Evolutionary conservation across 2,113 vertebrate genomes (phyloP).

Genomic region (Caretta caretta): DNA sequence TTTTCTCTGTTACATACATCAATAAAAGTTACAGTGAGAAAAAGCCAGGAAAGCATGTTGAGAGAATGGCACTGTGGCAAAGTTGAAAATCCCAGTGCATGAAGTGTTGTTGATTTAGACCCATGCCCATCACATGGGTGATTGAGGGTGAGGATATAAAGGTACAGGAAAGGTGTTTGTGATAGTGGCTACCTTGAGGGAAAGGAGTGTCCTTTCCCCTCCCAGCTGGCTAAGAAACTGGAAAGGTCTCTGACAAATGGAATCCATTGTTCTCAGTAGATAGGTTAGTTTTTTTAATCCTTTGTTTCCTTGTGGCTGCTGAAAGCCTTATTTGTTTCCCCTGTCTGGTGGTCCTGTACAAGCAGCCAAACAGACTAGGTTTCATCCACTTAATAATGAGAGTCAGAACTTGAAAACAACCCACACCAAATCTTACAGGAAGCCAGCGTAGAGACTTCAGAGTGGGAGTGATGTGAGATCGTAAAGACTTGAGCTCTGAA

Average conservation of each 20-base stretch:
- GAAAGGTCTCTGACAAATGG: fast-evolving
- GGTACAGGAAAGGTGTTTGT: not conserved
- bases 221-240: not conserved
- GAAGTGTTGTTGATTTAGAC: not conserved
- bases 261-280: not conserved
- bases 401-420: not conserved
- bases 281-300: not conserved
- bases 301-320: not conserved
- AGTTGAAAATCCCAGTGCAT: not conserved
- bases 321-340: fast-evolving
- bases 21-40: not conserved
- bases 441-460: fast-evolving
- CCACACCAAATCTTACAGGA: not conserved
- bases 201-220: not conserved
- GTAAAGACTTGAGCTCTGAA: not conserved
- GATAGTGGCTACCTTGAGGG: not conserved
- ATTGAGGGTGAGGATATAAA: not conserved
- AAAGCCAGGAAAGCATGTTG: not conserved
- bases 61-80: not conserved
- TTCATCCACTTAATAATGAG: not conserved
- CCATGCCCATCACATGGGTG: not conserved
- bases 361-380: not conserved
- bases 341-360: not conserved
- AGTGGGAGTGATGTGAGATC: not conserved
- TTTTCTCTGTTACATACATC: not conserved